Evolutionary conservation across 1,140 invertebrate species (phyloP).

Genomic region (Eciton burchellii): DNA sequence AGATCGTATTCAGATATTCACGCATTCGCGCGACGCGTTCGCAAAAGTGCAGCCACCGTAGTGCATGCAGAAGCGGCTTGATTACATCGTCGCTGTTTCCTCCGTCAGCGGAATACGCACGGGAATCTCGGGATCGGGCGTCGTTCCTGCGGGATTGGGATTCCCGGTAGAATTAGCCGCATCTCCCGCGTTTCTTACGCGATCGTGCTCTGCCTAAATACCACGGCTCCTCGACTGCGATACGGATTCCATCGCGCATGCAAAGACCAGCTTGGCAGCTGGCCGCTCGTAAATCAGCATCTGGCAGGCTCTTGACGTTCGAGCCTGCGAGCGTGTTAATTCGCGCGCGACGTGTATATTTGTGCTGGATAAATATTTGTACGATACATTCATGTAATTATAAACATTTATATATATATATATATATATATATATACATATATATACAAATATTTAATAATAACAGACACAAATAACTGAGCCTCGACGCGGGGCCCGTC

Average conservation of each 20-base stretch:
- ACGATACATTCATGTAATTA: not conserved
- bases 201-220: conserved; percentile 40
- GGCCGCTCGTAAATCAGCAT: not conserved
- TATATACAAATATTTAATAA: no score
- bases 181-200: not conserved
- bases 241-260: conserved; percentile 48
- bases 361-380: conserved; percentile 20
- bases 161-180: conserved; percentile 67
- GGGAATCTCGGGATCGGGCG: conserved; percentile 58
- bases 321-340: not conserved
- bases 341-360: not conserved
- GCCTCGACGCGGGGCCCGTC: no score
- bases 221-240: conserved; percentile 55
- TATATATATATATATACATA: no score
- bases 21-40: not conserved
- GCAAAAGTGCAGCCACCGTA: conserved; percentile 1
- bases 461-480: no score
- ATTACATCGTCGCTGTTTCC: conserved; percentile 65
- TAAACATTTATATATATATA: no score
- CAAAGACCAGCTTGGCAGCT: conserved; percentile 19
- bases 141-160: conserved; percentile 65
- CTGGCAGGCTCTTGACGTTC: not conserved
- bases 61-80: conserved; percentile 44
- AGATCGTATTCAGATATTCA: conserved; percentile 10
- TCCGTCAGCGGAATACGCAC: conserved; percentile 67